phyloP scores from a whole-genome alignment of 1,140 invertebrate genomes.

The Mycetomoellerius zeteki region DNA sequence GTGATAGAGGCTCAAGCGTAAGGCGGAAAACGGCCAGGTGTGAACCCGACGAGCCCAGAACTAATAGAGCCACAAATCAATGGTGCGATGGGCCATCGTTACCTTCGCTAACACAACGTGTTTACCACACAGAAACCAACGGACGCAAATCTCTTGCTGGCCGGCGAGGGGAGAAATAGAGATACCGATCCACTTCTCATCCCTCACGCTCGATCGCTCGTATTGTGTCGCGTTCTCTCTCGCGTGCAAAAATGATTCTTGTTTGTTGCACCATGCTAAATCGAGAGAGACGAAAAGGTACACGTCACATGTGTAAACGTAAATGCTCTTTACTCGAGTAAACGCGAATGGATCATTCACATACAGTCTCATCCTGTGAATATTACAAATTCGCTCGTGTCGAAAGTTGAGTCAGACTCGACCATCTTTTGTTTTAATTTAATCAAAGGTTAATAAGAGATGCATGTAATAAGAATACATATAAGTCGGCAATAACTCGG shows the following conservation, averaged over 20 bases:
- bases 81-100: slow-evolving; percentile 84
- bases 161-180: slow-evolving; percentile 63
- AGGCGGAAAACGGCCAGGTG: slow-evolving; percentile 80
- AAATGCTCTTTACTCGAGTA: slow-evolving; percentile 23
- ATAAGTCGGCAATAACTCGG: background rate
- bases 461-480: background rate
- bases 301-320: slow-evolving; percentile 7
- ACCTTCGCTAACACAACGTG: slow-evolving; percentile 85
- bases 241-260: slow-evolving; percentile 81
- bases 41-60: slow-evolving; percentile 83
- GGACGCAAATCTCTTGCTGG: slow-evolving; percentile 66
- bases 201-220: slow-evolving; percentile 83
- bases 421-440: background rate
- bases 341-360: slow-evolving; percentile 52
- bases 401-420: background rate
- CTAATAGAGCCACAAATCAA: slow-evolving; percentile 87
- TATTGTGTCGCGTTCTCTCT: slow-evolving; percentile 76
- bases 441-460: background rate
- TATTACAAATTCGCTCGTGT: background rate
- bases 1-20: slow-evolving; percentile 1
- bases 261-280: slow-evolving; percentile 74
- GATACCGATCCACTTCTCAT: slow-evolving; percentile 83
- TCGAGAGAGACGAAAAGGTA: slow-evolving; percentile 71
- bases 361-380: background rate
- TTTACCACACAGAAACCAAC: slow-evolving; percentile 85